A percentile compares a stretch with the other conserved stretches of the same genome.
Evolutionary conservation across 1,140 invertebrate genomes (phyloP).

Genomic region (Cyclargus thomasi): DNA sequence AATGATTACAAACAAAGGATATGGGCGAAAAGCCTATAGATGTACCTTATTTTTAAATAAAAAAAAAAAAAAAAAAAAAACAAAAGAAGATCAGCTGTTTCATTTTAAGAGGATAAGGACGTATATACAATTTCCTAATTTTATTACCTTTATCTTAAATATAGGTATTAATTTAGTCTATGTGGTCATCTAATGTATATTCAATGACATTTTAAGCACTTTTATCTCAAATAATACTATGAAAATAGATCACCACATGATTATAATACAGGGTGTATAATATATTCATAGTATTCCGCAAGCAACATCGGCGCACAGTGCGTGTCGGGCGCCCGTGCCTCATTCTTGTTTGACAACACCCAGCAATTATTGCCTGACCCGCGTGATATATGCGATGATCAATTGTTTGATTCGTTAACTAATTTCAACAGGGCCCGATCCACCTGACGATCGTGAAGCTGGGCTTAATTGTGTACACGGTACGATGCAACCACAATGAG

Average conservation of each 20-base stretch:
- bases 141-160: no score
- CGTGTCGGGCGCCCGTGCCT: slow-evolving; percentile 25
- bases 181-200: no score
- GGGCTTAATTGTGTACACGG: neutral
- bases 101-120: no score
- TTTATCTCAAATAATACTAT: no score
- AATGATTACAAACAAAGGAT: no score
- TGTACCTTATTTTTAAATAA: no score
- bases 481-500: neutral
- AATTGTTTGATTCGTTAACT: slow-evolving; percentile 1
- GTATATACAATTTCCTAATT: no score
- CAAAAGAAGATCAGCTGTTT: no score
- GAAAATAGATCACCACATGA: neutral
- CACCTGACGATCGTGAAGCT: neutral
- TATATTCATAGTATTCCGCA: slow-evolving; percentile 13
- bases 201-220: no score
- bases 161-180: no score
- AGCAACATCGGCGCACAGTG: slow-evolving; percentile 12
- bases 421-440: neutral
- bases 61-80: no score
- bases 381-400: slow-evolving; percentile 2
- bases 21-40: no score
- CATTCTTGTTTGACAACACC: slow-evolving; percentile 26
- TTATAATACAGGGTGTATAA: neutral
- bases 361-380: slow-evolving; percentile 23